A percentile compares a stretch with the other conserved stretches of the same genome.
phyloP scores from a whole-genome alignment of 2,797 vertebrate species.

The Amphiprion clarkii region DNA sequence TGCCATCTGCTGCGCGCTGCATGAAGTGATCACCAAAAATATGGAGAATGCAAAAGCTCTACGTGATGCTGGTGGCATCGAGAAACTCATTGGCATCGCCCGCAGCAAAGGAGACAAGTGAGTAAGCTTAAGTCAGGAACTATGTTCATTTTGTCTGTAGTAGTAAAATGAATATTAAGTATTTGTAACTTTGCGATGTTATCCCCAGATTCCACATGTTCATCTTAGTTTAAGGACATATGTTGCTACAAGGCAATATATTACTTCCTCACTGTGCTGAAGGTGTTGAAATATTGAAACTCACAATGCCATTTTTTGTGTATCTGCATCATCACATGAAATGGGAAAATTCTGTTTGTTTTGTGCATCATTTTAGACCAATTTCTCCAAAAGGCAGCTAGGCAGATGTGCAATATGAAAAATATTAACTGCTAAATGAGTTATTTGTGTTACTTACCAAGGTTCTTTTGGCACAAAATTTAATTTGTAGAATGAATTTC shows the following conservation, averaged over 20 bases:
- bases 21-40: slow-evolving; percentile 99
- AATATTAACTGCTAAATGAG: not conserved
- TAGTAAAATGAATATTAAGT: not conserved
- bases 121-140: slow-evolving; percentile 76
- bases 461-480: not conserved
- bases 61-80: slow-evolving; percentile 97
- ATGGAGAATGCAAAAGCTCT: slow-evolving; percentile 99
- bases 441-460: not conserved
- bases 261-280: too few species aligned
- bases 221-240: too few species aligned
- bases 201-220: too few species aligned
- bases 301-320: too few species aligned
- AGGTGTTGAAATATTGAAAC: too few species aligned
- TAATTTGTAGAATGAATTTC: not conserved
- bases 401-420: not conserved
- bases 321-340: not conserved
- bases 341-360: not conserved
- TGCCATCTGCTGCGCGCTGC: slow-evolving; percentile 98
- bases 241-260: too few species aligned
- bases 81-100: slow-evolving; percentile 98
- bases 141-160: not conserved
- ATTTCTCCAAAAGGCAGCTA: slow-evolving; percentile 9
- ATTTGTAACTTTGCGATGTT: not conserved
- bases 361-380: not conserved
- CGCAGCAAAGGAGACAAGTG: slow-evolving; percentile 99